phyloP scores from a whole-genome alignment of 2,888 invertebrate genomes.

The Pimpla rufipes region DNA sequence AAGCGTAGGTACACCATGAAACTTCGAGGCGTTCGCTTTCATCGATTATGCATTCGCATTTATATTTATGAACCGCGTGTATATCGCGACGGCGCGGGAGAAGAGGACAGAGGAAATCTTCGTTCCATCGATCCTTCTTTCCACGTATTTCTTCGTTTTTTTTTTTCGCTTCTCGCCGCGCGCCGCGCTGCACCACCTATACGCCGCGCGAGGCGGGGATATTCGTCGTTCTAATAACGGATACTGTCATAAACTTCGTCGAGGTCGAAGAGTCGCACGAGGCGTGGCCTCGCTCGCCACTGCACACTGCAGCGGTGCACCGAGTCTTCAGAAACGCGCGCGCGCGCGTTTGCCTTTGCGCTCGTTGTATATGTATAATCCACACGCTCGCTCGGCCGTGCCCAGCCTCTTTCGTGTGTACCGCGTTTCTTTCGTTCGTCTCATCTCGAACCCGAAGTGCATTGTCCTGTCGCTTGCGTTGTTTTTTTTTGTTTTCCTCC shows the following conservation, averaged over 20 bases:
- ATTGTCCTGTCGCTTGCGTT: conserved; percentile 51
- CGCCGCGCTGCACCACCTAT: background rate
- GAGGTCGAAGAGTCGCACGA: conserved; percentile 70
- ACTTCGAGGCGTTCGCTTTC: conserved; percentile 75
- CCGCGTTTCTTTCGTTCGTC: conserved; percentile 31
- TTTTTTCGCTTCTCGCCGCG: background rate
- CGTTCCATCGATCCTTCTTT: conserved; percentile 11
- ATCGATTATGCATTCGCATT: conserved; percentile 83
- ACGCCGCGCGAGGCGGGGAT: conserved; percentile 61
- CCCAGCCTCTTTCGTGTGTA: conserved; percentile 61
- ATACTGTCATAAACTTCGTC: conserved; percentile 75
- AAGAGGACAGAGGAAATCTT: conserved; percentile 38
- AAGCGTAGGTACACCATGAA: conserved; percentile 16
- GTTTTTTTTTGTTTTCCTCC: conserved; percentile 10
- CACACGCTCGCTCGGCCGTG: conserved; percentile 13
- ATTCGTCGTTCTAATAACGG: conserved; percentile 78
- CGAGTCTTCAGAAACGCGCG: conserved; percentile 34
- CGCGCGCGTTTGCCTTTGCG: conserved; percentile 50
- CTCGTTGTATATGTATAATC: too few relatives aligned
- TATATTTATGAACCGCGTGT: conserved; percentile 81
- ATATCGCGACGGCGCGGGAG: conserved; percentile 67
- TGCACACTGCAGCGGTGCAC: conserved; percentile 62
- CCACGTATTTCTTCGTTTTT: conserved; percentile 18
- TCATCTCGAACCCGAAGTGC: conserved; percentile 38
- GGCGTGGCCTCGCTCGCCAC: conserved; percentile 60